These are phyloP conservation scores for Cheilosia impressa DNA, from an alignment of 2,888 invertebrate genomes.

Conservation along the genomic window DNA sequence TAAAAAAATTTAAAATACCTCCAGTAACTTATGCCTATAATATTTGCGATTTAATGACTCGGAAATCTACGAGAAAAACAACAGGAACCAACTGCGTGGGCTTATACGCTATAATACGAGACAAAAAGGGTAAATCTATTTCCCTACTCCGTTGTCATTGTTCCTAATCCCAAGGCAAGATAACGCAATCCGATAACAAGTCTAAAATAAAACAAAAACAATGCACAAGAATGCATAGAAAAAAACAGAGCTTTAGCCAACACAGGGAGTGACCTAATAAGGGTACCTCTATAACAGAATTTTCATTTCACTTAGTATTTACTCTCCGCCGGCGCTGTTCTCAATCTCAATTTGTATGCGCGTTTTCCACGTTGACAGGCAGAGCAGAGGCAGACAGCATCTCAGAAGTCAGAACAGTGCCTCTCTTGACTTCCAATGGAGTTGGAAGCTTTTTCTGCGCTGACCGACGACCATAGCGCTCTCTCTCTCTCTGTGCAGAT, in stretches of 20 bases:
- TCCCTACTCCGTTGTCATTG: constrained; percentile 20
- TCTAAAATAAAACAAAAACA: constrained; percentile 36
- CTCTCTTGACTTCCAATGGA: constrained; percentile 1
- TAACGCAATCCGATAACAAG: constrained; percentile 54
- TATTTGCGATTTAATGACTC: constrained; percentile 32
- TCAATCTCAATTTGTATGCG: not conserved
- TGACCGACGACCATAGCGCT: constrained; percentile 18
- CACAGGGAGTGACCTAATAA: constrained; percentile 74
- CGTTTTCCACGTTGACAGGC: not conserved
- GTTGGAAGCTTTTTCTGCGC: not conserved
- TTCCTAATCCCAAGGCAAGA: constrained; percentile 47
- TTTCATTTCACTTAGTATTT: constrained; percentile 6
- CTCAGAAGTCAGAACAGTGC: not conserved
- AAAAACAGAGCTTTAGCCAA: constrained; percentile 43
- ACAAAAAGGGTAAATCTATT: constrained; percentile 30
- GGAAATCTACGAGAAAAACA: constrained; percentile 32
- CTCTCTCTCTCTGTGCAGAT: constrained; percentile 58
- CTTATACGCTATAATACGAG: constrained; percentile 31
- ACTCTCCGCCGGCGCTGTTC: not conserved
- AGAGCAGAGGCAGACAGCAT: not conserved
- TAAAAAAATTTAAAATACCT: constrained; percentile 39
- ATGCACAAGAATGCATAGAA: constrained; percentile 37
- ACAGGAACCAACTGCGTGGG: constrained; percentile 28
- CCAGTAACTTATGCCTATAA: constrained; percentile 13
- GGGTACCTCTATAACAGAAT: constrained; percentile 33